Evolutionary conservation across 2,113 vertebrate genomes (phyloP).

Genomic region (Passerina amoena): DNA sequence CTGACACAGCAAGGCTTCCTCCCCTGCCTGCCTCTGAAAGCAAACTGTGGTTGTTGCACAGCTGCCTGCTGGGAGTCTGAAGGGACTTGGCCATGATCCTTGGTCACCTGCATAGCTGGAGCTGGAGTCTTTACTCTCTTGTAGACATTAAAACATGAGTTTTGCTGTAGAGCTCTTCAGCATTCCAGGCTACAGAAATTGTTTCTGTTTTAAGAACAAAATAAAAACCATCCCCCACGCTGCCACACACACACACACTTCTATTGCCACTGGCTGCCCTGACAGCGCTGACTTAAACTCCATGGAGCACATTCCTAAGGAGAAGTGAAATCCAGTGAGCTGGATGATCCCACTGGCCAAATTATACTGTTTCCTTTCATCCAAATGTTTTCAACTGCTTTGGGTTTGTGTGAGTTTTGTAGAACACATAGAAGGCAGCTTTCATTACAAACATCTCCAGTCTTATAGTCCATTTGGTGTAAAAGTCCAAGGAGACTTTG

Average conservation of each 20-base stretch:
- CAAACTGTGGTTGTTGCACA: background rate
- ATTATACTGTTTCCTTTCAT: background rate
- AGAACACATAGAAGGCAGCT: background rate
- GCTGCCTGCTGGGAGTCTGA: background rate
- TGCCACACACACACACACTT: accelerated
- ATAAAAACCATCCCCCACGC: accelerated
- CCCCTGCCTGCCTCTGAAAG: background rate
- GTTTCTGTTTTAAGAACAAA: background rate
- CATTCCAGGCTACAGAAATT: background rate
- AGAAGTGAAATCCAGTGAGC: background rate
- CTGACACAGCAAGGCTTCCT: slow-evolving; percentile 29
- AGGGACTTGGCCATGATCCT: background rate
- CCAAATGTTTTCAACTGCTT: background rate
- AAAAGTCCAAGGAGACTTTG: background rate
- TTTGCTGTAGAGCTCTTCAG: background rate
- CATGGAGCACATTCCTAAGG: background rate
- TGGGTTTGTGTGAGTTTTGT: background rate
- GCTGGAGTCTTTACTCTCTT: background rate
- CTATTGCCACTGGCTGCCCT: background rate
- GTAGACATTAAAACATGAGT: background rate
- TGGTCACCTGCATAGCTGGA: background rate
- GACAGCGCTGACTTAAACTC: background rate
- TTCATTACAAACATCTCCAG: background rate
- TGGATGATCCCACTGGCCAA: background rate
- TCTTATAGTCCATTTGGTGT: background rate